phyloP scores from a whole-genome alignment of 2,113 vertebrate species.

The Tauraco erythrolophus region DNA sequence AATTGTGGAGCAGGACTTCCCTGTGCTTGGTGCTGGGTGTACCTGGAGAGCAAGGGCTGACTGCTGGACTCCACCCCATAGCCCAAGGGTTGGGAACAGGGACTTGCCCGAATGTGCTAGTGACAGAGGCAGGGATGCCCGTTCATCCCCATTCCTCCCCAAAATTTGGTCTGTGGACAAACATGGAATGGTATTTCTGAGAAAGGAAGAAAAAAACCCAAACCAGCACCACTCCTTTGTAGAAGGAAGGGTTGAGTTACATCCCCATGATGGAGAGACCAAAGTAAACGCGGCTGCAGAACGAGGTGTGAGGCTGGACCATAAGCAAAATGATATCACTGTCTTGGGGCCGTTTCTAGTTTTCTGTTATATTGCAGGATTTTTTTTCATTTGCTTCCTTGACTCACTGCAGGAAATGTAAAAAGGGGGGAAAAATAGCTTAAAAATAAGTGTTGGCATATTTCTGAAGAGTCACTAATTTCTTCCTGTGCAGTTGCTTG shows the following conservation, averaged over 20 bases:
- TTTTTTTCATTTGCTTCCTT: not conserved
- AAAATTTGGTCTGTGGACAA: not conserved
- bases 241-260: not conserved
- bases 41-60: not conserved
- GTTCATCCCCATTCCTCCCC: not conserved
- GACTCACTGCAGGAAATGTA: not conserved
- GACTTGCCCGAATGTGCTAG: no score
- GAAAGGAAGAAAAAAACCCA: not conserved
- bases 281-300: not conserved
- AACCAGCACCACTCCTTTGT: not conserved
- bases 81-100: not conserved
- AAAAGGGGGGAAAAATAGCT: not conserved
- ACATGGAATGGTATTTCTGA: not conserved
- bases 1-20: not conserved
- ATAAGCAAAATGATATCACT: not conserved
- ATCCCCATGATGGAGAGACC: not conserved
- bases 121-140: no score
- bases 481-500: not conserved
- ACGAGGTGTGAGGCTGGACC: not conserved
- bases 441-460: not conserved
- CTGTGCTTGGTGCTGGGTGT: not conserved
- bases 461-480: not conserved
- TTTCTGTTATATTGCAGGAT: not conserved
- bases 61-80: not conserved
- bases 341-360: not conserved